These are phyloP conservation scores for Thereva unica DNA, from an alignment of 2,888 invertebrate genomes.

Conservation along the genomic window DNA sequence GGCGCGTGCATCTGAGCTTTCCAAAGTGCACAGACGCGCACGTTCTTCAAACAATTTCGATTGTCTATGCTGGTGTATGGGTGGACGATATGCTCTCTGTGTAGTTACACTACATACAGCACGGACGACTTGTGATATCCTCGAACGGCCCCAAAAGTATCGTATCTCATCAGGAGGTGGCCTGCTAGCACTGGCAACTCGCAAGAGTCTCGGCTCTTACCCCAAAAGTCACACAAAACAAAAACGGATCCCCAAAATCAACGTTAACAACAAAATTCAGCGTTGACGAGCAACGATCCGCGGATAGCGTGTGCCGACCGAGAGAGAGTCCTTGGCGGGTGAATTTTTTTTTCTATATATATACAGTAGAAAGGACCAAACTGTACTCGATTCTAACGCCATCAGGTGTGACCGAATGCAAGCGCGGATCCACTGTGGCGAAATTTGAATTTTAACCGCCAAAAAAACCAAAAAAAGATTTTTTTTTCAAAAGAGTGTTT, in stretches of 20 bases:
- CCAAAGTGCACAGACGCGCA: constrained; percentile 34
- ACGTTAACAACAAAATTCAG: constrained; percentile 11
- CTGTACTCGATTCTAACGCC: constrained; percentile 31
- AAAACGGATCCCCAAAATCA: constrained; percentile 18
- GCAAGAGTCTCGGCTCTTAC: not conserved
- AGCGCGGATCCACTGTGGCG: not conserved
- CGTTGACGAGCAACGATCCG: not conserved
- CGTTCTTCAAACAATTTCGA: constrained; percentile 26
- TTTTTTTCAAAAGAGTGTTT: too few species aligned
- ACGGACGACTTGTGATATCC: constrained; percentile 33
- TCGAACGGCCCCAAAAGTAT: constrained; percentile 37
- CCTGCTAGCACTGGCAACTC: constrained; percentile 23
- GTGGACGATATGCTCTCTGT: constrained; percentile 9
- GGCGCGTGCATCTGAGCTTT: constrained; percentile 8
- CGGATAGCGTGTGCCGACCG: not conserved
- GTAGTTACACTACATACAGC: not conserved
- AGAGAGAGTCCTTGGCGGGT: not conserved
- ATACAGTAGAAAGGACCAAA: constrained; percentile 13
- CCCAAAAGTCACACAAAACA: constrained; percentile 19
- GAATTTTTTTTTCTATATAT: constrained; percentile 8
- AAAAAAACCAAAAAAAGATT: too few species aligned
- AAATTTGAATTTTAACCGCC: too few species aligned
- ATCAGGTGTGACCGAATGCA: constrained; percentile 14
- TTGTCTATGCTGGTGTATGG: not conserved
- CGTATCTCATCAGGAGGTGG: constrained; percentile 34